phyloP scores from a whole-genome alignment of 2,797 vertebrate species.

The Parotocinclus haroldoi region DNA sequence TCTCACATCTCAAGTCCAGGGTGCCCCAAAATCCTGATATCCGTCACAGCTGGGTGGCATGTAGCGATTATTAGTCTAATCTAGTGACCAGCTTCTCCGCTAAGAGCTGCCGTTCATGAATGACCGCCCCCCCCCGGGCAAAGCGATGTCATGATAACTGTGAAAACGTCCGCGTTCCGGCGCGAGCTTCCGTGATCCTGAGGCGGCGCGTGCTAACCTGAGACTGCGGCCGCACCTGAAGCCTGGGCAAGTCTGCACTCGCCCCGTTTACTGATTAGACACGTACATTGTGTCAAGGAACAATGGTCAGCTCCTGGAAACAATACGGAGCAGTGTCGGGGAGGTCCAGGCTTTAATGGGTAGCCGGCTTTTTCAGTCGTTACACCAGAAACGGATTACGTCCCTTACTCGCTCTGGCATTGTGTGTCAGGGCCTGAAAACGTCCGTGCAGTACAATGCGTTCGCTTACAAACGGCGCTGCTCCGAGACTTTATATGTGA shows the following conservation, averaged over 20 bases:
- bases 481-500: too few relatives aligned
- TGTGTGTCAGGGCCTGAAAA: too few relatives aligned
- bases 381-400: slow-evolving; percentile 17
- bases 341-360: slow-evolving; percentile 34
- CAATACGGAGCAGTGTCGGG: slow-evolving; percentile 29
- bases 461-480: too few relatives aligned
- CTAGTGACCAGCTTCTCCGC: too few relatives aligned
- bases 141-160: not conserved
- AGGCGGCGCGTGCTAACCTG: slow-evolving; percentile 41
- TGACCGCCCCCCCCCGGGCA: too few relatives aligned
- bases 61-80: too few relatives aligned
- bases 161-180: not conserved
- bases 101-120: too few relatives aligned
- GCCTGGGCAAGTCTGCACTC: slow-evolving; percentile 49
- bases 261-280: slow-evolving; percentile 58
- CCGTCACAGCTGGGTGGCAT: too few relatives aligned
- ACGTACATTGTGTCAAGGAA: slow-evolving; percentile 37
- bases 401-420: too few relatives aligned
- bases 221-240: slow-evolving; percentile 39
- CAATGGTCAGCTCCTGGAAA: slow-evolving; percentile 48
- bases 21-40: too few relatives aligned
- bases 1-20: too few relatives aligned
- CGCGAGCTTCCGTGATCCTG: slow-evolving; percentile 26
- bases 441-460: too few relatives aligned
- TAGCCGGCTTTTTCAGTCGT: slow-evolving; percentile 15